phyloP scores from a whole-genome alignment of 1,140 invertebrate genomes.

The Bombus cullumanus region DNA sequence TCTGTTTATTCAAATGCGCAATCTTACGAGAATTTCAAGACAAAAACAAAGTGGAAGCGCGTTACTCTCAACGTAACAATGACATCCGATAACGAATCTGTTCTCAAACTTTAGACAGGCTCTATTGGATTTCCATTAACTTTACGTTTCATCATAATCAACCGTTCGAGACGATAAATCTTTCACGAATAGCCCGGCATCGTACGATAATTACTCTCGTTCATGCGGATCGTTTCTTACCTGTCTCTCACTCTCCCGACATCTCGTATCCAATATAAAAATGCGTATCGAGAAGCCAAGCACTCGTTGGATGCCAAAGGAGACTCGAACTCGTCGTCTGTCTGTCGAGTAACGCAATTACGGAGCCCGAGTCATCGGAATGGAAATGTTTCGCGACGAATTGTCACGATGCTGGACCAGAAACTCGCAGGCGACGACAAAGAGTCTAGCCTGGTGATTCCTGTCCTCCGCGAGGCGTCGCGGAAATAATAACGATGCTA shows the following conservation, averaged over 20 bases:
- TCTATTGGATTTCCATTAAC: constrained; percentile 1
- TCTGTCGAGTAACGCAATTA: constrained; percentile 43
- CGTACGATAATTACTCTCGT: neutral
- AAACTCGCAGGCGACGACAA: constrained; percentile 26
- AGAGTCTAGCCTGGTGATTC: constrained; percentile 18
- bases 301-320: neutral
- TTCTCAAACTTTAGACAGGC: neutral
- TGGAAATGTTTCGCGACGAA: constrained; percentile 46
- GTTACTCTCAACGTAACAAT: neutral
- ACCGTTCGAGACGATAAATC: constrained; percentile 15
- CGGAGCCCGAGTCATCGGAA: constrained; percentile 15
- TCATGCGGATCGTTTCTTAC: constrained; percentile 9
- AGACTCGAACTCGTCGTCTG: neutral
- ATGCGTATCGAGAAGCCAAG: neutral
- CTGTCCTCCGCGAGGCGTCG: constrained; percentile 7
- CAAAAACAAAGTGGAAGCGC: no score
- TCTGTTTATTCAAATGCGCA: no score
- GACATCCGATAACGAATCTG: neutral
- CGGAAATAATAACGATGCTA: constrained; percentile 38
- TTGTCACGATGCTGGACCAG: constrained; percentile 19
- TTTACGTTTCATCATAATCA: neutral
- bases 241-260: neutral
- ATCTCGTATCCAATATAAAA: constrained; percentile 4
- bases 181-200: neutral
- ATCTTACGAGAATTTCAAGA: no score